Conservation (phyloP, 2,113 vertebrate genomes). For the Fulmarus glacialis region DNA sequence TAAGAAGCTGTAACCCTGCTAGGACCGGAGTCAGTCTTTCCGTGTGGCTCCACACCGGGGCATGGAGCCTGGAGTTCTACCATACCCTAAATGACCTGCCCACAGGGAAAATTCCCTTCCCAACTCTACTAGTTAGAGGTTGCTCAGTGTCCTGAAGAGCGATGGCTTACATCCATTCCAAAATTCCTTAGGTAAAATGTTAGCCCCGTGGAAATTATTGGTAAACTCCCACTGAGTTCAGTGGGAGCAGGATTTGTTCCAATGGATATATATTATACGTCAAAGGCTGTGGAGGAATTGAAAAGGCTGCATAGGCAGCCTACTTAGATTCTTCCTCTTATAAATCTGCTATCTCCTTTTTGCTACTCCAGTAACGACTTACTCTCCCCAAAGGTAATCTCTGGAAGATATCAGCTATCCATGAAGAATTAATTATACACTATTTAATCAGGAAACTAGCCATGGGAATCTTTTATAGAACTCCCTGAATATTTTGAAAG, state of each 20-base stretch:
- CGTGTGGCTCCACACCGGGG: neutral
- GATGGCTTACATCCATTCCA: neutral
- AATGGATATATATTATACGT: neutral
- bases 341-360: neutral
- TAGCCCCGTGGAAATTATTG: neutral
- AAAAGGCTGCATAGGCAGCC: neutral
- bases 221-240: neutral
- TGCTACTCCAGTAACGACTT: neutral
- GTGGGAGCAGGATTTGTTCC: neutral
- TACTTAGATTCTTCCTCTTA: neutral
- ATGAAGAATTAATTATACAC: neutral
- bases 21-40: neutral
- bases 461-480: neutral
- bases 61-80: neutral
- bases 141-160: neutral
- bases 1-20: neutral
- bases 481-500: neutral
- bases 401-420: neutral
- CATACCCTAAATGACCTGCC: neutral
- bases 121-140: neutral
- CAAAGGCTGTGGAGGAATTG: neutral
- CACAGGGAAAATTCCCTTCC: neutral
- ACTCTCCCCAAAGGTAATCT: neutral
- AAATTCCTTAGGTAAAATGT: neutral
- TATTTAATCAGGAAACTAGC: neutral